Evolutionary conservation across 2,888 invertebrate genomes (phyloP).

Genomic region (Synergus umbraculus): DNA sequence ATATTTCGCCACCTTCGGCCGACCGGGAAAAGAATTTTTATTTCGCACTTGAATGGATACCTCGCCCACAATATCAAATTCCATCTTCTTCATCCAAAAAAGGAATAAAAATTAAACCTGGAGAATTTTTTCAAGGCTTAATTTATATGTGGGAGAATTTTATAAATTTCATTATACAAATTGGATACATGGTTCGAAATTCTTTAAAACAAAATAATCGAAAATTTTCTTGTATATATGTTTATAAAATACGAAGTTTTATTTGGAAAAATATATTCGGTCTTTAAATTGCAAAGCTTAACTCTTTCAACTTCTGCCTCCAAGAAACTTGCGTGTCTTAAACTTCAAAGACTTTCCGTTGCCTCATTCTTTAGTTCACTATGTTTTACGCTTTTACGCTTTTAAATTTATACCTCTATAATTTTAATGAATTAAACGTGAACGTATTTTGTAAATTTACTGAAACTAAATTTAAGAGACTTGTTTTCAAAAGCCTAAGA

Average conservation of each 20-base stretch:
- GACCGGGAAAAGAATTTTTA: not conserved
- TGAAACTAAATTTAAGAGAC: not conserved
- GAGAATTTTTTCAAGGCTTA: not conserved
- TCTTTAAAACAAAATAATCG: too few relatives aligned
- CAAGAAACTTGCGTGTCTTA: not conserved
- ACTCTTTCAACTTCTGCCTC: not conserved
- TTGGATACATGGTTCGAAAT: not conserved
- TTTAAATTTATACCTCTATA: not conserved
- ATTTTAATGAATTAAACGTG: not conserved
- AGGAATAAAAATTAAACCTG: not conserved
- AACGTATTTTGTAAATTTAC: not conserved
- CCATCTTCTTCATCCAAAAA: not conserved
- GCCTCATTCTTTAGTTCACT: not conserved
- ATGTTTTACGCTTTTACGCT: not conserved
- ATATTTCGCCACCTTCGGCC: not conserved
- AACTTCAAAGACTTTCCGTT: not conserved
- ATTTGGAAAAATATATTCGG: too few relatives aligned
- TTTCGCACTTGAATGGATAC: not conserved
- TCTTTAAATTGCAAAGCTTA: too few relatives aligned
- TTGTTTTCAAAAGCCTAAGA: not conserved
- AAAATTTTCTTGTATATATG: too few relatives aligned
- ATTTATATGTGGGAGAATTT: not conserved
- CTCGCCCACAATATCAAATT: not conserved
- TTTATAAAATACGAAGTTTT: too few relatives aligned
- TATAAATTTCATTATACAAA: not conserved